These are phyloP conservation scores for Myotis vivesi DNA, from an alignment of 2,797 vertebrate species.

Conservation along the genomic window DNA sequence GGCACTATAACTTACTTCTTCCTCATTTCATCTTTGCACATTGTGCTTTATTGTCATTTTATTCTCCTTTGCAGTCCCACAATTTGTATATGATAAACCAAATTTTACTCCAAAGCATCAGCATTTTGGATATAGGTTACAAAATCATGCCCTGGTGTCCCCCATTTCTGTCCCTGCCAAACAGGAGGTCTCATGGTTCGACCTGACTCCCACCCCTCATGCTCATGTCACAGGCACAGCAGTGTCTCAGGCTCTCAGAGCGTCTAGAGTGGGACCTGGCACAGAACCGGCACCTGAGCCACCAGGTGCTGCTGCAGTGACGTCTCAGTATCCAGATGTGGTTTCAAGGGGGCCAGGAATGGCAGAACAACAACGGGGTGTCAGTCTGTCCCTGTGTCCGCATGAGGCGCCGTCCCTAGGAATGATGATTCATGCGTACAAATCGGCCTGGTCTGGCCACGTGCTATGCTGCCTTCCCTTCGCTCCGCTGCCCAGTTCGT, in stretches of 20 bases:
- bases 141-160: slow-evolving; percentile 46
- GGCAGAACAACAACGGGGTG: slow-evolving; percentile 27
- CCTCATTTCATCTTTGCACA: slow-evolving; percentile 37
- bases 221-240: slow-evolving; percentile 51
- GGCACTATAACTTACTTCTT: neutral
- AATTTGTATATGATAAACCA: slow-evolving; percentile 39
- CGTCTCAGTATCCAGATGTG: slow-evolving; percentile 68
- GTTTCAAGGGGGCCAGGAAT: slow-evolving; percentile 46
- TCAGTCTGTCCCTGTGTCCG: slow-evolving; percentile 41
- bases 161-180: slow-evolving; percentile 60
- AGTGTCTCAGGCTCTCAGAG: neutral
- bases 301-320: slow-evolving; percentile 56
- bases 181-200: neutral
- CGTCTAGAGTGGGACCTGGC: slow-evolving; percentile 43
- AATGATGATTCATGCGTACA: slow-evolving; percentile 9
- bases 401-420: slow-evolving; percentile 35
- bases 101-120: slow-evolving; percentile 41
- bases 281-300: slow-evolving; percentile 50
- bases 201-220: slow-evolving; percentile 22
- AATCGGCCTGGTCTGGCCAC: slow-evolving; percentile 15
- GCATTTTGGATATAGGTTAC: slow-evolving; percentile 2
- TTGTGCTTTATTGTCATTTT: neutral
- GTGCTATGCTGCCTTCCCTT: slow-evolving; percentile 29
- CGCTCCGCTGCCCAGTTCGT: slow-evolving; percentile 37
- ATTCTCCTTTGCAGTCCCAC: slow-evolving; percentile 12